phyloP scores from a whole-genome alignment of 2,113 vertebrate genomes.

The Vidua chalybeata region DNA sequence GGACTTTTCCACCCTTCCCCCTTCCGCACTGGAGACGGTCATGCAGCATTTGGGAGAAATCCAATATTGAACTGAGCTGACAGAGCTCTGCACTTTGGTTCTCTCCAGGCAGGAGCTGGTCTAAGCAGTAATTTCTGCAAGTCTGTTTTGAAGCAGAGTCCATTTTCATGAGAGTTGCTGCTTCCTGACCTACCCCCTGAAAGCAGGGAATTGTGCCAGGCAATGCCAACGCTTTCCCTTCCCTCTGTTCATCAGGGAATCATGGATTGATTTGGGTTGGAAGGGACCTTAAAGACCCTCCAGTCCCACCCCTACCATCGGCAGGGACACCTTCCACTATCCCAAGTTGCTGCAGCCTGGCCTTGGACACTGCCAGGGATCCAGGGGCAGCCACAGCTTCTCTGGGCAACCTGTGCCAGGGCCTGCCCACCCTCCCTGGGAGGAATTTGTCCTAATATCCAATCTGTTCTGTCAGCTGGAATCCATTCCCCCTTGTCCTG shows the following conservation, averaged over 20 bases:
- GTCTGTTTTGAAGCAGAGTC: not conserved
- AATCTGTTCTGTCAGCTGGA: not conserved
- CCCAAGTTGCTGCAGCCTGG: not conserved
- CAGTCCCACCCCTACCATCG: not conserved
- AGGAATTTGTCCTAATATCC: not conserved
- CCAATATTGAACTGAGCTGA: not conserved
- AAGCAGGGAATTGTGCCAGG: not conserved
- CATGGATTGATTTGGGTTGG: not conserved
- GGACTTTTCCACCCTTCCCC: not conserved
- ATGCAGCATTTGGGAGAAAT: not conserved
- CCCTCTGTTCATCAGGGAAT: not conserved
- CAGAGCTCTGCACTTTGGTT: not conserved
- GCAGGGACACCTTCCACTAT: not conserved
- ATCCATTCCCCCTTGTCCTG: not conserved
- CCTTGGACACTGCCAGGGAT: not conserved
- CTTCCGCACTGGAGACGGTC: not conserved
- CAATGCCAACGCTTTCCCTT: not conserved
- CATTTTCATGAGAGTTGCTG: not conserved
- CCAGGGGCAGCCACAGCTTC: not conserved
- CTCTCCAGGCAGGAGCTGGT: not conserved
- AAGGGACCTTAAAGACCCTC: not conserved
- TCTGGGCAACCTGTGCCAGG: not conserved
- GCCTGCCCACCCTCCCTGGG: fast-evolving
- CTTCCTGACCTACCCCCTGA: not conserved
- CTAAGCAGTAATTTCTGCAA: not conserved